A percentile compares a stretch with the other conserved stretches of the same genome.
These are phyloP conservation scores for Drosophila cognata DNA, from an alignment of 2,888 invertebrate species.

Conservation along the genomic window DNA sequence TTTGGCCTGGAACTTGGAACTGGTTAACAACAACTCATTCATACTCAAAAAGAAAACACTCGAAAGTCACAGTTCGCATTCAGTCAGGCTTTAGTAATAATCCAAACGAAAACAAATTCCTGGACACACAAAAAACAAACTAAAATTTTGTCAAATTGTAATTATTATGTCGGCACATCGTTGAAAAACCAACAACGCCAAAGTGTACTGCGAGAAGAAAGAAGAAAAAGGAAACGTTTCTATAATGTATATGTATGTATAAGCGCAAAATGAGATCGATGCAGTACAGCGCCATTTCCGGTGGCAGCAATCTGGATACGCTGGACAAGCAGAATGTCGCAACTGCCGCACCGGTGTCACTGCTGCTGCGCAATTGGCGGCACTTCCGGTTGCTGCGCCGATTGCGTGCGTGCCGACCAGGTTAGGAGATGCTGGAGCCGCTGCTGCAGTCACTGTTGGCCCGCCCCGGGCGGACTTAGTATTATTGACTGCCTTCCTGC, in stretches of 20 bases:
- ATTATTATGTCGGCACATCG: conserved; percentile 24
- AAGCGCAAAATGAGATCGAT: conserved; percentile 4
- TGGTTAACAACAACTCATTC: conserved; percentile 36
- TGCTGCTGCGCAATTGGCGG: conserved; percentile 45
- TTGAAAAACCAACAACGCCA: conserved; percentile 14
- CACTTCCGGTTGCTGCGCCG: conserved; percentile 25
- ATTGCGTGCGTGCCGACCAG: neutral
- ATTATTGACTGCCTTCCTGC: conserved; percentile 68
- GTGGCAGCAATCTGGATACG: conserved; percentile 34
- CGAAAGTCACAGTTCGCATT: conserved; percentile 31
- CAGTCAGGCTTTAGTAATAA: conserved; percentile 12
- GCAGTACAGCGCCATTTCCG: neutral
- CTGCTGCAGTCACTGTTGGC: neutral
- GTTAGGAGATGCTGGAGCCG: conserved; percentile 10
- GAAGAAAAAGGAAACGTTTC: neutral
- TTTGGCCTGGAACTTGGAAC: conserved; percentile 4
- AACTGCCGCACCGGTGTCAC: conserved; percentile 30
- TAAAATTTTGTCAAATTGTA: conserved; percentile 1
- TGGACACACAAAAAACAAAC: neutral
- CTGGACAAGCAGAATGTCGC: conserved; percentile 31
- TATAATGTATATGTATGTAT: conserved; percentile 2
- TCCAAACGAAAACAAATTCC: conserved; percentile 10
- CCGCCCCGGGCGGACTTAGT: conserved; percentile 65
- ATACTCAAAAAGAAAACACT: conserved; percentile 7
- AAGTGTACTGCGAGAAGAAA: conserved; percentile 6